Base-by-base conservation (phyloP, 1,140 invertebrate species). In the Zaprionus nigranus region DNA sequence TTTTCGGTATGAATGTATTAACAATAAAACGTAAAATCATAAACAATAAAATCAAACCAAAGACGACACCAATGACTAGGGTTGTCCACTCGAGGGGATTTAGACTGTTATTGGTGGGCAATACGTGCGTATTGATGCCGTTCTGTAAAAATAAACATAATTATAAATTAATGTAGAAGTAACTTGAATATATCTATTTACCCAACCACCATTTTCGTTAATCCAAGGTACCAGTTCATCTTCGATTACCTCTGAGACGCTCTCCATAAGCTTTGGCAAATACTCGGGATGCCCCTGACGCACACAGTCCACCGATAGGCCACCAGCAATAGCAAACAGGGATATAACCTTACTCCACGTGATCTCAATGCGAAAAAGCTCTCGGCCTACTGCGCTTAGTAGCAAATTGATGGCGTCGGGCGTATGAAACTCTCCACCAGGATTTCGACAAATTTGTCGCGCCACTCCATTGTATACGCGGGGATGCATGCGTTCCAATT, bases 121-220 rank as follows among this genome's bases (percentile, higher is more conserved):
- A 64, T 3, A 92, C 92, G 56, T 92, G 92, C 12, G 88, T 91
- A 60, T 91, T 92, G 24, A 92, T 91, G 57, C 92, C 92, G 54
- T 75, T 74, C 92, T 92, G 17, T 6, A 73, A 78, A 40, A 0
- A 22, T 22, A 6, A 0, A 40, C 40, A 22, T 13, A n/a, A 1
- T 34, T 3, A 9, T 12, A 17, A 17, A 26, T 12, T 22, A n/a
- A 26, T 17, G 2, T 17, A 22, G 4, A 1, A 2, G 17, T 5
- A 13, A 11, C 24, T 7, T 13, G 2, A 6, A 5, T 13, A 1
- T 38, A 38, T 24, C 1, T 13, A 40, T 84, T 90, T 92, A 96
- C 96, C 96, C 96, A 96, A 84, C 96, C 96, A 28, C 96, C 96
- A 83, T 96, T 96, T 17, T 94, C 93, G 64, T 95, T 94, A 7